Conservation (phyloP, 2,888 invertebrate species). For the Cheilosia variabilis region DNA sequence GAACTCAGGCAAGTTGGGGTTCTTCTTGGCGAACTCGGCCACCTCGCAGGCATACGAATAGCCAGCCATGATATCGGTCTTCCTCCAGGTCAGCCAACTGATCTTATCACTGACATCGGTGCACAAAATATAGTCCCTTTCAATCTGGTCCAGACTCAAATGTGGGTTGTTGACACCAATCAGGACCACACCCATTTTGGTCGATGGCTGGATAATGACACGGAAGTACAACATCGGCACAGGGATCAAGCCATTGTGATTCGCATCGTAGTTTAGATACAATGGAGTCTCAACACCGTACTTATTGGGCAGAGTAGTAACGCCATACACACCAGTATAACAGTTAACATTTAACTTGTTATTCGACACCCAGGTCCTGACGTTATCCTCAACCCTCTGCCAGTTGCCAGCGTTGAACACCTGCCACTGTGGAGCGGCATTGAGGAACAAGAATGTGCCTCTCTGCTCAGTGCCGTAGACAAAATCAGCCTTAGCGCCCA, state of each 20-base stretch:
- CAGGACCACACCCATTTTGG: constrained; percentile 84
- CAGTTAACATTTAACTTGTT: constrained; percentile 82
- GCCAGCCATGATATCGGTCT: constrained; percentile 78
- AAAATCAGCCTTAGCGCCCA: constrained; percentile 85
- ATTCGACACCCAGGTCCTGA: constrained; percentile 83
- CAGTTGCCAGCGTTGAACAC: constrained; percentile 86
- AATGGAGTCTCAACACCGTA: constrained; percentile 81
- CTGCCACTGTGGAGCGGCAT: constrained; percentile 85
- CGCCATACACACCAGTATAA: constrained; percentile 86
- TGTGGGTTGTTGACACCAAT: constrained; percentile 83
- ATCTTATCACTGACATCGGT: constrained; percentile 84
- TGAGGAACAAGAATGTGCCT: constrained; percentile 85
- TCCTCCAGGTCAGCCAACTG: constrained; percentile 84
- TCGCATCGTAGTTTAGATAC: constrained; percentile 81
- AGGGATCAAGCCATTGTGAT: constrained; percentile 83
- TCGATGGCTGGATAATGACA: constrained; percentile 84
- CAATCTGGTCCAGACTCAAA: constrained; percentile 78
- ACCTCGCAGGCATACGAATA: constrained; percentile 82
- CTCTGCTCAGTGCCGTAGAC: constrained; percentile 84
- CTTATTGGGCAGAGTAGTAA: constrained; percentile 84
- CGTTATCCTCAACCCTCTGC: constrained; percentile 84
- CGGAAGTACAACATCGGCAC: constrained; percentile 86
- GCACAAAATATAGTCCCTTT: constrained; percentile 80
- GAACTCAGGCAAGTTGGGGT: constrained; percentile 77
- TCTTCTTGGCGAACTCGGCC: constrained; percentile 78